Conservation (phyloP, 1,140 invertebrate genomes). For the Spodoptera frugiperda region DNA sequence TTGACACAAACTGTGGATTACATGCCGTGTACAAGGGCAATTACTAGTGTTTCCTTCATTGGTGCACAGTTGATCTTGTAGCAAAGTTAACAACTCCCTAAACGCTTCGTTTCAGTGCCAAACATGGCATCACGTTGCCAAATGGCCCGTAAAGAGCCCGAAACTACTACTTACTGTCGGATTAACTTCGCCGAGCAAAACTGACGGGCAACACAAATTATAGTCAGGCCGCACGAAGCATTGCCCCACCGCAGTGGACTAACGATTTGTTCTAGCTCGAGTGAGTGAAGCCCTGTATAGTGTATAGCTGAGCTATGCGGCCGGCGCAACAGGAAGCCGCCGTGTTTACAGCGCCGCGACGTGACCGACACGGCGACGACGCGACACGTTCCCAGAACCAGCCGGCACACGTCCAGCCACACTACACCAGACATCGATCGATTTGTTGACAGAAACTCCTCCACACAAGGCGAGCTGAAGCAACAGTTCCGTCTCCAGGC, state of each 20-base stretch:
- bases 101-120: not conserved
- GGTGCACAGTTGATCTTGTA: no score
- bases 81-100: not conserved
- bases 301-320: slow-evolving; percentile 25
- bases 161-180: not conserved
- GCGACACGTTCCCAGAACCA: slow-evolving; percentile 23
- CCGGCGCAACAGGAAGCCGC: slow-evolving; percentile 42
- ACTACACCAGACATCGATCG: slow-evolving; percentile 19
- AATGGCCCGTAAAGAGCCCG: not conserved
- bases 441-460: slow-evolving; percentile 19
- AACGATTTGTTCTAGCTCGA: slow-evolving; percentile 38
- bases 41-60: not conserved
- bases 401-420: slow-evolving; percentile 7
- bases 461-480: slow-evolving; percentile 8
- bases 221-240: not conserved
- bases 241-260: slow-evolving; percentile 23
- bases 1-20: no score
- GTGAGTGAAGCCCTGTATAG: slow-evolving; percentile 16
- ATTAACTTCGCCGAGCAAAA: slow-evolving; percentile 10
- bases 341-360: slow-evolving; percentile 42
- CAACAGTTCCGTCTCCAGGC: slow-evolving; percentile 16
- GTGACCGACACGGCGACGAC: slow-evolving; percentile 36
- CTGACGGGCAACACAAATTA: not conserved
- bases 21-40: not conserved
- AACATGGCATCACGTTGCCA: not conserved